phyloP scores from a whole-genome alignment of 2,888 invertebrate genomes.

The Limnephilus auricula region DNA sequence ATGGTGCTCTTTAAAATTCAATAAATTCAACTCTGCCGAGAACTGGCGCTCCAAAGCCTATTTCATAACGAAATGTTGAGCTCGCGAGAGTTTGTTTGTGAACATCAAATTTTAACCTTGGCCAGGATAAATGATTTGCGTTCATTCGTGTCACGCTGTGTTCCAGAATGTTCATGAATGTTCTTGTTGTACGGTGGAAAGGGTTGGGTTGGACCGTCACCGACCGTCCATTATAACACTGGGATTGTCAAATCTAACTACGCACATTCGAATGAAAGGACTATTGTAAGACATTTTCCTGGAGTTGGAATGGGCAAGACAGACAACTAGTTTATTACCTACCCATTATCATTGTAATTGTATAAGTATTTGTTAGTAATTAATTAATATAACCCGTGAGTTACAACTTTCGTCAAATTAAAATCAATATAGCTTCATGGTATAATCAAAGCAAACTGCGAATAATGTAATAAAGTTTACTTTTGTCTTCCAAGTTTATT shows the following conservation, averaged over 20 bases:
- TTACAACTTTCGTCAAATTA: background rate
- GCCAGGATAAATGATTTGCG: constrained; percentile 13
- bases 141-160: background rate
- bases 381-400: background rate
- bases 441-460: background rate
- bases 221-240: constrained; percentile 31
- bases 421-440: background rate
- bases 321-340: background rate
- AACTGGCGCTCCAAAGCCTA: constrained; percentile 2
- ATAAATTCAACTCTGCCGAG: constrained; percentile 35
- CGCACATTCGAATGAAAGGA: background rate
- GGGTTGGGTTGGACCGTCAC: background rate
- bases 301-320: background rate
- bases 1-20: constrained; percentile 45
- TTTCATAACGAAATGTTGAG: constrained; percentile 45
- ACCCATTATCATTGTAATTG: background rate
- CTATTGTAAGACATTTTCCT: background rate
- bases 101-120: constrained; percentile 29
- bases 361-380: background rate
- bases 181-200: background rate
- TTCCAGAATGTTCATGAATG: background rate
- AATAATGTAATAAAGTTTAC: no score
- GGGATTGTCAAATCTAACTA: constrained; percentile 6
- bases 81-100: constrained; percentile 39
- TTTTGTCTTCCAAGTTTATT: background rate